These are phyloP conservation scores for Pseudorectes ferrugineus DNA, from an alignment of 2,113 vertebrate species.

Conservation along the genomic window DNA sequence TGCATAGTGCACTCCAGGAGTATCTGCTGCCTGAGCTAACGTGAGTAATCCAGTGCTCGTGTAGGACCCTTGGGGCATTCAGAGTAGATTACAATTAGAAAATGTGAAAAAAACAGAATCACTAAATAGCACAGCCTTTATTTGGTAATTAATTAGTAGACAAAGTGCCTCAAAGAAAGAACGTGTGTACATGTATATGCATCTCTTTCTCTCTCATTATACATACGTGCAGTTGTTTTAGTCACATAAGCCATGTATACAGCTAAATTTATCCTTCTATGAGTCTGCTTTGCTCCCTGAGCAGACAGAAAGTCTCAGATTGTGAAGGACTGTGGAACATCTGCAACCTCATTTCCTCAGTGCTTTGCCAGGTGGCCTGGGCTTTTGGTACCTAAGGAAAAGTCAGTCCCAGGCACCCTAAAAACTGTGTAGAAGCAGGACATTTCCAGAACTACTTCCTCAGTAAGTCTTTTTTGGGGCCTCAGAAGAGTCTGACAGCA, in stretches of 20 bases:
- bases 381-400: background rate
- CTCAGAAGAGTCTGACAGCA: accelerated
- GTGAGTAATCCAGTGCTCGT: background rate
- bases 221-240: background rate
- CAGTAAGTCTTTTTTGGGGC: background rate
- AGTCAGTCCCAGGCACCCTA: background rate
- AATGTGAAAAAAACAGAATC: background rate
- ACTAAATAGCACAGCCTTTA: background rate
- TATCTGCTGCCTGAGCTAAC: background rate
- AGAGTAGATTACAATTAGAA: background rate
- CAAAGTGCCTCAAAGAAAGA: background rate
- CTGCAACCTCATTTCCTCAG: background rate
- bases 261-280: background rate
- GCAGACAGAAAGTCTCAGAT: background rate
- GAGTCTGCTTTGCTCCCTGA: background rate
- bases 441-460: background rate
- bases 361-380: background rate
- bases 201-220: background rate
- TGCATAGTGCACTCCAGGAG: background rate
- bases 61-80: background rate
- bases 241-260: background rate
- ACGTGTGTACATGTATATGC: background rate
- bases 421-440: background rate
- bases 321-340: background rate
- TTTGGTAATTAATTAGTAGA: background rate